A percentile compares a stretch with the other conserved stretches of the same genome.
phyloP scores from a whole-genome alignment of 92 coral and sea anemone species.

The Palythoa grandis region DNA sequence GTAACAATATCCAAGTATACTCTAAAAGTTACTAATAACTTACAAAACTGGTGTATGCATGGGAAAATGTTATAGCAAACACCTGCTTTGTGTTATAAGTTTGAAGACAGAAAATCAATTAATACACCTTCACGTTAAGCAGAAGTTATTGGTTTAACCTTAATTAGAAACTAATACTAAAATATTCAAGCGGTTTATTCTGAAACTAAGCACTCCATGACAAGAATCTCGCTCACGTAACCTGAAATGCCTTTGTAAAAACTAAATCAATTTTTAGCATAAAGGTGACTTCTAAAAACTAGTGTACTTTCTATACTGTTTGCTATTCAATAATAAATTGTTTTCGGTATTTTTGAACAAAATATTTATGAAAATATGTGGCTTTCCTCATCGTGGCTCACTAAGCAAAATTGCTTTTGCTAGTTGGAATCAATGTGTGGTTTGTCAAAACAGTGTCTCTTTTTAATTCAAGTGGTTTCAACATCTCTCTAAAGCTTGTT shows the following conservation, averaged over 20 bases:
- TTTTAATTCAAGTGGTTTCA: slow-evolving; percentile 24
- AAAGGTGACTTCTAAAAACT: not conserved
- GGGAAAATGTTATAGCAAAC: not conserved
- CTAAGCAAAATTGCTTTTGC: slow-evolving; percentile 7
- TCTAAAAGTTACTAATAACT: not conserved
- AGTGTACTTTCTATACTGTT: not conserved
- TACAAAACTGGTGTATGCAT: not conserved
- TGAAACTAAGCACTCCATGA: not conserved
- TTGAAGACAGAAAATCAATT: slow-evolving; percentile 25
- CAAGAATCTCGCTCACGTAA: not conserved
- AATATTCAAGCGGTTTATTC: slow-evolving; percentile 26
- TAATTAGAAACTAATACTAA: slow-evolving; percentile 23
- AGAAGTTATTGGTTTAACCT: slow-evolving; percentile 15
- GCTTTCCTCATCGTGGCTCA: not conserved
- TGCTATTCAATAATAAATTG: not conserved
- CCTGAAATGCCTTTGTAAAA: not conserved
- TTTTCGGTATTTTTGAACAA: slow-evolving; percentile 1
- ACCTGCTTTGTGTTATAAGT: slow-evolving; percentile 30
- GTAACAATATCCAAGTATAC: not conserved
- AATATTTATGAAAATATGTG: slow-evolving; percentile 15
- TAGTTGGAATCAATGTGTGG: slow-evolving; percentile 7
- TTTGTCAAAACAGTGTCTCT: slow-evolving; percentile 46
- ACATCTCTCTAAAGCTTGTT: slow-evolving; percentile 21
- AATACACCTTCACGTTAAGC: slow-evolving; percentile 19
- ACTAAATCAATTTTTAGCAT: not conserved